Percentiles rank a stretch among this genome's conserved stretches.
phyloP scores from a whole-genome alignment of 2,888 invertebrate species.

The Hololepta plana region DNA sequence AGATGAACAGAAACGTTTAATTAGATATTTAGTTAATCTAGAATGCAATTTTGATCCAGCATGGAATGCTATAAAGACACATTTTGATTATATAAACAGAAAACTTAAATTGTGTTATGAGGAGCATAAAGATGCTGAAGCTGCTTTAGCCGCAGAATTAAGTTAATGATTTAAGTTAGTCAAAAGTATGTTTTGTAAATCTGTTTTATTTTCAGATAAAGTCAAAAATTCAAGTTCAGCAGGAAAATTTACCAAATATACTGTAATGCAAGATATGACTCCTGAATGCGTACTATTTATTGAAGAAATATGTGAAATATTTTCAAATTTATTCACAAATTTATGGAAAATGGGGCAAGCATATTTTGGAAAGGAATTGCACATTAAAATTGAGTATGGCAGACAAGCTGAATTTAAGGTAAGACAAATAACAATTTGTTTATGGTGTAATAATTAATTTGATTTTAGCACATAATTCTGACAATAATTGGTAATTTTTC shows the following conservation, averaged over 20 bases:
- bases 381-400: conserved; percentile 51
- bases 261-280: conserved; percentile 21
- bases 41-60: conserved; percentile 79
- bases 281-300: conserved; percentile 59
- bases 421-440: conserved; percentile 7
- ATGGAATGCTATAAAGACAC: conserved; percentile 82
- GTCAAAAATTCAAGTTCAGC: conserved; percentile 14
- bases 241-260: conserved; percentile 22
- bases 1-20: conserved; percentile 88
- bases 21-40: conserved; percentile 62
- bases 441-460: conserved; percentile 5
- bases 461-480: conserved; percentile 54
- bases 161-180: conserved; percentile 1
- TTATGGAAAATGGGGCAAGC: conserved; percentile 91
- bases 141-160: conserved; percentile 15
- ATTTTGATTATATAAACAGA: conserved; percentile 59
- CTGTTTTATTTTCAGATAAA: conserved; percentile 13
- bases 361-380: conserved; percentile 80
- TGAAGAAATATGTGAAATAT: conserved; percentile 59
- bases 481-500: conserved; percentile 59
- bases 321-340: conserved; percentile 67
- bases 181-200: background rate
- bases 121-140: conserved; percentile 36
- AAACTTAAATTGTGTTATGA: conserved; percentile 46
- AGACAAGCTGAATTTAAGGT: conserved; percentile 65